Percentiles rank a stretch among this genome's conserved stretches.
phyloP scores from a whole-genome alignment of 35 echinoderm and acorn worm species.

The Amphiura filiformis region DNA sequence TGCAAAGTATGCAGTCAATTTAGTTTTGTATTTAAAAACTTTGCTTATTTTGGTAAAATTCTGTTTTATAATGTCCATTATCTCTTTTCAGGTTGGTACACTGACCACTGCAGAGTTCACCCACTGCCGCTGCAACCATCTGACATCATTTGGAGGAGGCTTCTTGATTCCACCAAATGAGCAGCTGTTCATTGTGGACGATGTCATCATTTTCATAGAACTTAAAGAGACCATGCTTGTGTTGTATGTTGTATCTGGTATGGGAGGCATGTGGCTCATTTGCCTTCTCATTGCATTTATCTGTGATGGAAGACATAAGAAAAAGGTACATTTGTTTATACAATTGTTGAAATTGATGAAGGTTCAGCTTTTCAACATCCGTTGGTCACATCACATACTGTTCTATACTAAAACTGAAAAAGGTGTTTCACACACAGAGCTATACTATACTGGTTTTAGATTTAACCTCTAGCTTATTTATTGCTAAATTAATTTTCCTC shows the following conservation, averaged over 20 bases:
- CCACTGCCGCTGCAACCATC: conserved; percentile 76
- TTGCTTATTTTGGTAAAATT: too few species aligned
- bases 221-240: not conserved
- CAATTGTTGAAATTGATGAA: too few species aligned
- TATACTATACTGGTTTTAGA: too few species aligned
- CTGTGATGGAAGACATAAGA: not conserved
- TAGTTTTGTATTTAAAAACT: too few species aligned
- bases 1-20: too few species aligned
- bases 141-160: conserved; percentile 63
- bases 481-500: too few species aligned
- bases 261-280: not conserved
- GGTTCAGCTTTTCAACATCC: too few species aligned
- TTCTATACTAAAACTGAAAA: too few species aligned
- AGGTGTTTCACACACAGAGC: too few species aligned
- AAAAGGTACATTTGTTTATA: not conserved
- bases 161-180: conserved; percentile 64
- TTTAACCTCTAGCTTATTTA: too few species aligned
- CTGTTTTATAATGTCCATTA: too few species aligned
- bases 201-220: not conserved
- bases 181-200: conserved; percentile 21
- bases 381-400: too few species aligned
- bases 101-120: conserved; percentile 68
- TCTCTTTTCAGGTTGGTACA: conserved; percentile 64
- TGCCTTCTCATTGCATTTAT: not conserved
- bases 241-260: conserved; percentile 9